phyloP scores from a whole-genome alignment of 2,888 invertebrate genomes.

The Leptinotarsa haldemani region DNA sequence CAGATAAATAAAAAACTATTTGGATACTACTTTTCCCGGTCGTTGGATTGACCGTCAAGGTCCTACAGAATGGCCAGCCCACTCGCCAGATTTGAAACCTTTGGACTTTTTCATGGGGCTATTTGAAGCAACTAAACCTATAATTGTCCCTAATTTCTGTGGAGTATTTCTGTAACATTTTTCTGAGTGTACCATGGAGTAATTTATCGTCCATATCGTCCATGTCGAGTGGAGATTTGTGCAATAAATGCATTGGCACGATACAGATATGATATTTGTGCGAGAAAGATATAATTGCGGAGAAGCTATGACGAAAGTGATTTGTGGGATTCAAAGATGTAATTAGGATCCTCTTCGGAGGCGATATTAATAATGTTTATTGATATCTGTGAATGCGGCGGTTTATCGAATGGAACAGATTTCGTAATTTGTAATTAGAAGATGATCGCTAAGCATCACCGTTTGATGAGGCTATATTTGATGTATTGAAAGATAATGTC shows the following conservation, averaged over 20 bases:
- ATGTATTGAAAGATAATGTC: neutral
- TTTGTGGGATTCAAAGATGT: neutral
- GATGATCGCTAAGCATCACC: neutral
- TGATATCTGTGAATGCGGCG: neutral
- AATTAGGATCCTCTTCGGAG: constrained; percentile 8
- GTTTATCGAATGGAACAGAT: neutral
- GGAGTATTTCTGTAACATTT: neutral
- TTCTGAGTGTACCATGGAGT: neutral
- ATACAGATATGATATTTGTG: constrained; percentile 12
- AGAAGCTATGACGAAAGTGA: constrained; percentile 1
- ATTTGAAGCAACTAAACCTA: neutral
- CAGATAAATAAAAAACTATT: too few species aligned
- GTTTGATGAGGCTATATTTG: neutral
- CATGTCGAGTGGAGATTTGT: constrained; percentile 8
- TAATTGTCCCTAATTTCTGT: neutral
- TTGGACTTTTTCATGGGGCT: too few species aligned
- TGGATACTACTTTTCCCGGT: too few species aligned
- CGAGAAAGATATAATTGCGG: constrained; percentile 1
- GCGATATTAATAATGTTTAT: constrained; percentile 18
- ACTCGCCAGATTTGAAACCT: too few species aligned
- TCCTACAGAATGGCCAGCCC: too few species aligned
- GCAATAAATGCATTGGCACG: constrained; percentile 9
- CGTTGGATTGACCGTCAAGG: too few species aligned
- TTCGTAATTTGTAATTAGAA: constrained; percentile 5
- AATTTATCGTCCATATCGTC: constrained; percentile 10